Evolutionary conservation across 1,140 invertebrate species (phyloP).

Genomic region (Ostrea denselamellosa): DNA sequence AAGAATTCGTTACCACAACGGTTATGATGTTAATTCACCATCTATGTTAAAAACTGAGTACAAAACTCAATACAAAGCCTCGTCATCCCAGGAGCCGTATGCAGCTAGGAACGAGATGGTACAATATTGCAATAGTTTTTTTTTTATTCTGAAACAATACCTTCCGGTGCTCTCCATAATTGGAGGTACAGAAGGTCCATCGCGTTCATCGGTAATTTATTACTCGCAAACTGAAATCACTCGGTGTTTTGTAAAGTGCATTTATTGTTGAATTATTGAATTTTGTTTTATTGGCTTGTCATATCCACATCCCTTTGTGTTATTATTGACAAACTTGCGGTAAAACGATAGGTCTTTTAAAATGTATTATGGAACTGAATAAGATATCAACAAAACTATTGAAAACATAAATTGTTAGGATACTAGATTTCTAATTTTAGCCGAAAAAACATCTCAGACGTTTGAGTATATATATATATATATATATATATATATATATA

Average conservation of each 20-base stretch:
- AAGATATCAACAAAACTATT: conserved; percentile 22
- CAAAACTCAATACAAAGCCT: neutral
- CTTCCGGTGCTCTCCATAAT: conserved; percentile 34
- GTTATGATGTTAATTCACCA: neutral
- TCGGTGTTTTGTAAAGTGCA: conserved; percentile 13
- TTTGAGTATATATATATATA: neutral
- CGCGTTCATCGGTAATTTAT: conserved; percentile 39
- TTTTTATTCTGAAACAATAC: conserved; percentile 24
- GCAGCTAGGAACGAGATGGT: conserved; percentile 6
- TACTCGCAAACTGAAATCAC: conserved; percentile 31
- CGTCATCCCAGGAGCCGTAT: conserved; percentile 3
- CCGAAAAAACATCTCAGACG: neutral
- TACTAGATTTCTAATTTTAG: neutral
- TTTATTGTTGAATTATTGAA: conserved; percentile 36
- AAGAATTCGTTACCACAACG: neutral
- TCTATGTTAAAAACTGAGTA: neutral
- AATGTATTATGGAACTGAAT: conserved; percentile 6
- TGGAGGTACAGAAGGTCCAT: conserved; percentile 34
- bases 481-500: neutral
- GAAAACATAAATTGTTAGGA: neutral
- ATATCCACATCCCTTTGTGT: conserved; percentile 35
- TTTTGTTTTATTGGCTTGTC: conserved; percentile 27
- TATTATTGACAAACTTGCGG: conserved; percentile 17
- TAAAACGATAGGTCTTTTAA: conserved; percentile 29
- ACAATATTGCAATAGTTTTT: conserved; percentile 13